phyloP scores from a whole-genome alignment of 2,888 invertebrate genomes.

The Amblyteles armatorius region DNA sequence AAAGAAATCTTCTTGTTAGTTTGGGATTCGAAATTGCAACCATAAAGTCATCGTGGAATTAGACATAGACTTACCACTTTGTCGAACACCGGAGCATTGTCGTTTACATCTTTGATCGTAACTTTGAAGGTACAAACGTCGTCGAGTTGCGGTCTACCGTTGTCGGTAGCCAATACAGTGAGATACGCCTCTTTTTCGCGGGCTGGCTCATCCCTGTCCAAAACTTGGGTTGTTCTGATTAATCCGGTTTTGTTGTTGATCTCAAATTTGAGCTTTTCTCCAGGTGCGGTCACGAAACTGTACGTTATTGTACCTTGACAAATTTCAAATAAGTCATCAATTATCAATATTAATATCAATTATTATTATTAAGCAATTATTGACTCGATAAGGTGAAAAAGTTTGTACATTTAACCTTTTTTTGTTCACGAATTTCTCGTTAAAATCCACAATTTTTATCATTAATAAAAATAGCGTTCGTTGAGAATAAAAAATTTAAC shows the following conservation, averaged over 20 bases:
- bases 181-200: constrained; percentile 93
- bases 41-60: not conserved
- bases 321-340: not conserved
- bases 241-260: constrained; percentile 92
- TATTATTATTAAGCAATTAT: no score
- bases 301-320: constrained; percentile 90
- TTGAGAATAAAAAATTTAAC: no score
- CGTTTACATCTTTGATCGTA: constrained; percentile 96
- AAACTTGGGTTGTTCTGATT: constrained; percentile 91
- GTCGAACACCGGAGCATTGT: constrained; percentile 93
- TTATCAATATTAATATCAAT: no score
- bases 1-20: not conserved
- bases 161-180: constrained; percentile 96
- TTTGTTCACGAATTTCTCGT: no score
- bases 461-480: no score
- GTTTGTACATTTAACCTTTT: no score
- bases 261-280: constrained; percentile 91
- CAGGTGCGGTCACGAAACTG: constrained; percentile 91
- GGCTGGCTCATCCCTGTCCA: constrained; percentile 96
- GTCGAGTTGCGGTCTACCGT: constrained; percentile 95
- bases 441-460: no score
- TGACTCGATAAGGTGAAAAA: no score
- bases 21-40: not conserved
- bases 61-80: constrained; percentile 89
- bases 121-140: constrained; percentile 98